These are phyloP conservation scores for Chlorops oryzae DNA, from an alignment of 1,140 invertebrate genomes.

Conservation along the genomic window DNA sequence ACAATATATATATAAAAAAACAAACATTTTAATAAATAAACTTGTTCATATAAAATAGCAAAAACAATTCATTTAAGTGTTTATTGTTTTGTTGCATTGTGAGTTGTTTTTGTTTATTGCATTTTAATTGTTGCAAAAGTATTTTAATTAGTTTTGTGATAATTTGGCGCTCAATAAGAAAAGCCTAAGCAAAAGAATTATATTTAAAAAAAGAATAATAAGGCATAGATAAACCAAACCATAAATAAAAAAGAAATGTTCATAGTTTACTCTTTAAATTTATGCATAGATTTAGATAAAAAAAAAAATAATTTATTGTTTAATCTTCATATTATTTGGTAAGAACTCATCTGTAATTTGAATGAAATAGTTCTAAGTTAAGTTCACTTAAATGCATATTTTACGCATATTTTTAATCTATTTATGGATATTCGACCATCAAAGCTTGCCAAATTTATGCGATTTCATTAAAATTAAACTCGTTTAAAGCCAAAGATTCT, in stretches of 20 bases:
- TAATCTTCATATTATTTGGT: too few relatives aligned
- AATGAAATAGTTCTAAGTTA: too few relatives aligned
- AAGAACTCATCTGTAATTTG: too few relatives aligned
- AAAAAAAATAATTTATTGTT: too few relatives aligned
- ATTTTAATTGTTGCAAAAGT: background rate
- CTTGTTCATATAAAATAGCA: background rate
- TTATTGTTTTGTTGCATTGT: slow-evolving; percentile 18
- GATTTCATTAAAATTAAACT: too few relatives aligned
- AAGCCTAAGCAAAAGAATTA: background rate
- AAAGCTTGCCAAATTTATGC: too few relatives aligned
- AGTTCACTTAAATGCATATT: too few relatives aligned
- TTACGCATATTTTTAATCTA: too few relatives aligned
- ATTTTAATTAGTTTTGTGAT: background rate
- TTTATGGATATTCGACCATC: too few relatives aligned
- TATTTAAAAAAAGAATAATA: background rate
- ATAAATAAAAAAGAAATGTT: background rate
- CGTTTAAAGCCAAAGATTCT: too few relatives aligned
- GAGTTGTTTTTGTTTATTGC: slow-evolving; percentile 6
- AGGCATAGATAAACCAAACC: background rate
- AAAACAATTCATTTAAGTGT: background rate
- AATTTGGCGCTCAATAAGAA: background rate
- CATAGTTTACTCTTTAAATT: too few relatives aligned
- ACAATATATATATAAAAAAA: slow-evolving; percentile 18
- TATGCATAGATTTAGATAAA: too few relatives aligned
- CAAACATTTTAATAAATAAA: background rate